phyloP scores from a whole-genome alignment of 2,888 invertebrate genomes.

The Himalopsyche anomala region DNA sequence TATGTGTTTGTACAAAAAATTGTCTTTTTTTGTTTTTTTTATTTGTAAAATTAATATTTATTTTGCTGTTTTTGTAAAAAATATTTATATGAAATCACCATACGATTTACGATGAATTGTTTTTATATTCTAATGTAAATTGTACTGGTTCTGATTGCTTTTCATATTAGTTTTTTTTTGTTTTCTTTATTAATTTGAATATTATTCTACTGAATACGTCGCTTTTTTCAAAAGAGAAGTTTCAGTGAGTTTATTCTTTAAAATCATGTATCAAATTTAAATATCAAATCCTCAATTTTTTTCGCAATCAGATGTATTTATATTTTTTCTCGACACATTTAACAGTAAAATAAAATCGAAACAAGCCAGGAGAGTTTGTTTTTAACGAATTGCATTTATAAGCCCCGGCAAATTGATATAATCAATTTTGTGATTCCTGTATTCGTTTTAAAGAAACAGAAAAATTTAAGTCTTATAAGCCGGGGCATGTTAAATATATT shows the following conservation, averaged over 20 bases:
- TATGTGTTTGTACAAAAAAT: slow-evolving; percentile 65
- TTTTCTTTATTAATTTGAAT: background rate
- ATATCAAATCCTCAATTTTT: slow-evolving; percentile 46
- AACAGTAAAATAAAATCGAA: slow-evolving; percentile 25
- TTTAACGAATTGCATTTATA: slow-evolving; percentile 29
- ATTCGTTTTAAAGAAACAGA: background rate
- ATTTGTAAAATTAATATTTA: slow-evolving; percentile 66
- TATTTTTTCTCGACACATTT: slow-evolving; percentile 24
- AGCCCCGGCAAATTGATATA: background rate
- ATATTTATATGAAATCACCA: slow-evolving; percentile 72
- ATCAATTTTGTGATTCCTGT: slow-evolving; percentile 17
- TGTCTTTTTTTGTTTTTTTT: slow-evolving; percentile 69
- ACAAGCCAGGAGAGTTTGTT: slow-evolving; percentile 49
- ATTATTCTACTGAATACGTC: slow-evolving; percentile 14
- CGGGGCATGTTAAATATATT: background rate
- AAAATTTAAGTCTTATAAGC: background rate
- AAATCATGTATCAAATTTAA: slow-evolving; percentile 41
- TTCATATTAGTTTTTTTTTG: slow-evolving; percentile 43
- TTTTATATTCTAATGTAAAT: slow-evolving; percentile 72
- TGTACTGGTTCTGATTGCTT: slow-evolving; percentile 78
- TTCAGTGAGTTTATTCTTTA: slow-evolving; percentile 23
- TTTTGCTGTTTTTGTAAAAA: slow-evolving; percentile 40
- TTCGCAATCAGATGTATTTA: slow-evolving; percentile 46
- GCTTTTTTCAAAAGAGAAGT: slow-evolving; percentile 18
- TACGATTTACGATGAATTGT: slow-evolving; percentile 75